A percentile compares a stretch with the other conserved stretches of the same genome.
Conservation (phyloP, 2,113 vertebrate species). For the Excalfactoria chinensis region DNA sequence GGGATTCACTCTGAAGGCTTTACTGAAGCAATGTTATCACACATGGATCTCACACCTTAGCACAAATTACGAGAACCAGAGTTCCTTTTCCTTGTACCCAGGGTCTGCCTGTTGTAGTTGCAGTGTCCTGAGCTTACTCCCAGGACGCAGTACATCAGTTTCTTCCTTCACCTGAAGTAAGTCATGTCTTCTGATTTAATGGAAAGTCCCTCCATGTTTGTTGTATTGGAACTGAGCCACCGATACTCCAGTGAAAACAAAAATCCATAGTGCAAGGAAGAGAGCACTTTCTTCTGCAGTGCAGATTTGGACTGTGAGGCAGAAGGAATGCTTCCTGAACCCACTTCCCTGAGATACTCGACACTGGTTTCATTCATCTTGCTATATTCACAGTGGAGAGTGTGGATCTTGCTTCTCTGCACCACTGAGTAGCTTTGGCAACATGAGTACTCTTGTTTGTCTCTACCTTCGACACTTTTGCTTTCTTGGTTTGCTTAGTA, state of each 20-base stretch:
- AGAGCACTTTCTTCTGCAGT: background rate
- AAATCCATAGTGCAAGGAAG: background rate
- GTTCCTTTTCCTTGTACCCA: background rate
- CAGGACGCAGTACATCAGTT: background rate
- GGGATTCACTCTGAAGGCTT: background rate
- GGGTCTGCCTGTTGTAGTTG: background rate
- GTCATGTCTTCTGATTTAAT: background rate
- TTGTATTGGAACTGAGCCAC: background rate
- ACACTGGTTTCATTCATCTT: background rate
- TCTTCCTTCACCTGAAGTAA: background rate
- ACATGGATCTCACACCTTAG: background rate
- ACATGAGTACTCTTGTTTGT: background rate
- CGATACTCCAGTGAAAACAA: background rate
- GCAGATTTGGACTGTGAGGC: background rate
- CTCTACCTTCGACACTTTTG: background rate
- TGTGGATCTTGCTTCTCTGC: background rate
- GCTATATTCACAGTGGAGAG: background rate
- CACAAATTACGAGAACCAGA: background rate
- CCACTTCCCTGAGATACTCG: background rate
- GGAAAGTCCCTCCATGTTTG: background rate
- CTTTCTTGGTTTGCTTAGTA: background rate
- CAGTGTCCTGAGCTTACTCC: background rate
- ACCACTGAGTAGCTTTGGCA: background rate
- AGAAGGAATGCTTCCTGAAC: background rate
- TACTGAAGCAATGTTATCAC: background rate